Evolutionary conservation across 2,113 vertebrate genomes (phyloP).

Genomic region (Pachypanchax playfairii): DNA sequence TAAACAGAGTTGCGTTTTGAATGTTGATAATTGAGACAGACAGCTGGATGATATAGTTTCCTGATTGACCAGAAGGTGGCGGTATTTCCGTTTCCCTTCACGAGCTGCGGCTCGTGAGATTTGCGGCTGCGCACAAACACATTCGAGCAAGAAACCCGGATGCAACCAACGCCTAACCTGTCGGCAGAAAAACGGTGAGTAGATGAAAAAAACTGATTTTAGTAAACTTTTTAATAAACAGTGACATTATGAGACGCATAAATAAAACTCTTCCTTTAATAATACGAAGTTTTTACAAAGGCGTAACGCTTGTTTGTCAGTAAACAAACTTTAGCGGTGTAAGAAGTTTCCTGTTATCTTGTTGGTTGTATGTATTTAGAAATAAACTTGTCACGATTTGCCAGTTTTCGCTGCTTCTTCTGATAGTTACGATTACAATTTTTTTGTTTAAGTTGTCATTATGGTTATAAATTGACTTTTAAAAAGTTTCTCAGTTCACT

Average conservation of each 20-base stretch:
- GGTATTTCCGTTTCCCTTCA: slow-evolving; percentile 22
- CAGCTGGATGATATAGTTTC: no score
- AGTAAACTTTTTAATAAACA: background rate
- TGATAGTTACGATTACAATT: no score
- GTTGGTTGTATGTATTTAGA: slow-evolving; percentile 12
- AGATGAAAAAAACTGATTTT: slow-evolving; percentile 33
- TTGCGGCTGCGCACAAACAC: slow-evolving; percentile 57
- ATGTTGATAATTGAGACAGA: no score
- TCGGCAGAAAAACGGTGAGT: slow-evolving; percentile 78
- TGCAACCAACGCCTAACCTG: slow-evolving; percentile 86
- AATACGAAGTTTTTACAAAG: background rate
- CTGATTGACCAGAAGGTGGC: slow-evolving; percentile 51
- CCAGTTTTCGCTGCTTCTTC: background rate
- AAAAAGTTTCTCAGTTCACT: no score
- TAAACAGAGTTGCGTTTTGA: no score
- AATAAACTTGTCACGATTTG: slow-evolving; percentile 21
- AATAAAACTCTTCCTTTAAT: background rate
- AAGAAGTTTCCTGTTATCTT: slow-evolving; percentile 24
- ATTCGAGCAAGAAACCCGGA: slow-evolving; percentile 78
- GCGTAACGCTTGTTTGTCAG: background rate
- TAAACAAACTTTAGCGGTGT: background rate
- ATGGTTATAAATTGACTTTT: no score
- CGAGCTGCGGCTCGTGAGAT: background rate
- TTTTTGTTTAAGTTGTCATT: no score
- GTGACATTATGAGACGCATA: background rate